phyloP scores from a whole-genome alignment of 2,113 vertebrate species.

The Tinamus guttatus region DNA sequence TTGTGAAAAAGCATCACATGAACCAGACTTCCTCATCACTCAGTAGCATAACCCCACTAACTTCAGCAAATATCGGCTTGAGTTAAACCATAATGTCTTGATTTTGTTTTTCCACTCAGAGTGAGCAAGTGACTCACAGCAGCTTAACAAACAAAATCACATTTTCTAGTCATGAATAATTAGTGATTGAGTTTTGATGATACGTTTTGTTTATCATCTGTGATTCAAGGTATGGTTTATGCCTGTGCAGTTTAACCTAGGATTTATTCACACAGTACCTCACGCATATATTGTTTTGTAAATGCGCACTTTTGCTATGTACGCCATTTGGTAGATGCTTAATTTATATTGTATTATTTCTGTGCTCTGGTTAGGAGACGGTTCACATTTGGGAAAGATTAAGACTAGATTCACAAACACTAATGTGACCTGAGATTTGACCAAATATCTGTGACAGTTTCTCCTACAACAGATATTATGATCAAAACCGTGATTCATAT shows the following conservation, averaged over 20 bases:
- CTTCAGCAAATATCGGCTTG: background rate
- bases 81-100: background rate
- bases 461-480: background rate
- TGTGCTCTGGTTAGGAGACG: background rate
- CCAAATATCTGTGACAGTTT: constrained; percentile 29
- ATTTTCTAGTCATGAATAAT: background rate
- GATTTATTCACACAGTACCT: background rate
- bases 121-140: background rate
- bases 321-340: background rate
- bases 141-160: constrained; percentile 11
- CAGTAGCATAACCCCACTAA: background rate
- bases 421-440: background rate
- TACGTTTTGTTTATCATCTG: background rate
- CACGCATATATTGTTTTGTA: background rate
- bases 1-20: background rate
- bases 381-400: background rate
- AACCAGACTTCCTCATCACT: background rate
- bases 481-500: background rate
- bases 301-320: background rate
- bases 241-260: background rate
- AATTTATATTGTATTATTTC: background rate
- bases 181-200: constrained; percentile 18
- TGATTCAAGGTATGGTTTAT: background rate
- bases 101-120: background rate
- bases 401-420: background rate